phyloP scores from a whole-genome alignment of 2,888 invertebrate species.

The Scaptomyza reducta region DNA sequence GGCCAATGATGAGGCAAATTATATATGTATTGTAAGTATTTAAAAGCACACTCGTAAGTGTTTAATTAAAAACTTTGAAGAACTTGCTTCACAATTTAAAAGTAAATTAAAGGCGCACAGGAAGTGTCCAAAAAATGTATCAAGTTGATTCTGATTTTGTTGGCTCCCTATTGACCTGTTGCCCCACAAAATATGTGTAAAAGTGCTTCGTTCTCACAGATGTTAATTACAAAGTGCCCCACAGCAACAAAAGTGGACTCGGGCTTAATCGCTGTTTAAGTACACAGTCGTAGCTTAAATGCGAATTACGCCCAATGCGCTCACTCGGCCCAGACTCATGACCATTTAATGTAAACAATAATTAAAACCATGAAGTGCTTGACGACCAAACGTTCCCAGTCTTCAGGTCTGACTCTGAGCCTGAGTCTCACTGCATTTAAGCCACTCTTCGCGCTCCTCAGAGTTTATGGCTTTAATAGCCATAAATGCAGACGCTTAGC shows the following conservation, averaged over 20 bases:
- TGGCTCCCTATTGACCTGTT: constrained; percentile 64
- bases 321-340: constrained; percentile 65
- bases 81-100: constrained; percentile 61
- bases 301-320: constrained; percentile 79
- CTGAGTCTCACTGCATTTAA: constrained; percentile 7
- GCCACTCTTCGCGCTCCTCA: constrained; percentile 28
- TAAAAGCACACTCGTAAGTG: constrained; percentile 45
- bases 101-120: constrained; percentile 67
- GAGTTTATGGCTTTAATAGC: constrained; percentile 73
- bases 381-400: constrained; percentile 22
- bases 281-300: constrained; percentile 73
- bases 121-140: constrained; percentile 45
- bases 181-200: constrained; percentile 57
- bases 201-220: constrained; percentile 63
- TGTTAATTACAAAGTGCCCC: constrained; percentile 58
- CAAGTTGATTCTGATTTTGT: constrained; percentile 19
- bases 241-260: constrained; percentile 8
- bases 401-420: constrained; percentile 17
- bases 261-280: constrained; percentile 78
- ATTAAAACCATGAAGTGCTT: constrained; percentile 67
- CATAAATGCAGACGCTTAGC: constrained; percentile 60
- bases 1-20: constrained; percentile 63
- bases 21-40: neutral
- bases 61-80: constrained; percentile 70
- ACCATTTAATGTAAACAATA: constrained; percentile 80